Base-by-base conservation (phyloP, 2,113 vertebrate species). In the Lepus timidus region DNA sequence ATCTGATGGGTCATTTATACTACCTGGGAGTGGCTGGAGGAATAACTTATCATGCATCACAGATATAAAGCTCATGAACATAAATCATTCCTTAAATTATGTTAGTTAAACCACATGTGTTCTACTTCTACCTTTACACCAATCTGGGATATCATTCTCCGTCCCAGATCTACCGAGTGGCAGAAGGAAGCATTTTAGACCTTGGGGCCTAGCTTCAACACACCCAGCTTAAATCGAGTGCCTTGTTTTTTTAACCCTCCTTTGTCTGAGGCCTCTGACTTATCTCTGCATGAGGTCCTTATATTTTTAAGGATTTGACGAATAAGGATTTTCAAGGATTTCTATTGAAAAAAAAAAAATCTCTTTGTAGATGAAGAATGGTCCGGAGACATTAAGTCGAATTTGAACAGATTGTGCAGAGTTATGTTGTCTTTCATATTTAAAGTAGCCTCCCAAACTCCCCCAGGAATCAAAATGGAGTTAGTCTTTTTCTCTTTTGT, bases 311-410 rank as follows among this genome's bases (percentile, higher is more conserved):
- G 81, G 55, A 6, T 86, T 58, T 90, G 14, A 62, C 49, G 84
- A 74, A 80, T 88, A 74, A 62, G 31, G 65, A 80, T 74, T 94
- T 76, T 87, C 39, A 58, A 92, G 55, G 67, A 52, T 88, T 80
- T 80, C 0, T 79, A 19, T 64, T 90, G 70, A 5, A 14, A 49
- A 88, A 36, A 36, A 33, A 85, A 86, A 64, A 52, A 85, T 79
- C 29, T 87, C 39, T 88, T 68, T 94, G 68, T 91, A 76, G 44
- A 49, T 82, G 39, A 22, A 16, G 16, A 22, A 73, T 62, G 88
- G 36, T 39, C 31, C 61, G 76, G 44, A 94, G 67, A 93, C 61
- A 83, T 12, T 88, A 76, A 94, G 49, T 62, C 65, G 68, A 79
- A 74, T 13, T 23, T 84, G 78, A 84, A 14, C 80, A 91, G 49